Conservation (phyloP, 2,888 invertebrate species). For the Polia nebulosa region DNA sequence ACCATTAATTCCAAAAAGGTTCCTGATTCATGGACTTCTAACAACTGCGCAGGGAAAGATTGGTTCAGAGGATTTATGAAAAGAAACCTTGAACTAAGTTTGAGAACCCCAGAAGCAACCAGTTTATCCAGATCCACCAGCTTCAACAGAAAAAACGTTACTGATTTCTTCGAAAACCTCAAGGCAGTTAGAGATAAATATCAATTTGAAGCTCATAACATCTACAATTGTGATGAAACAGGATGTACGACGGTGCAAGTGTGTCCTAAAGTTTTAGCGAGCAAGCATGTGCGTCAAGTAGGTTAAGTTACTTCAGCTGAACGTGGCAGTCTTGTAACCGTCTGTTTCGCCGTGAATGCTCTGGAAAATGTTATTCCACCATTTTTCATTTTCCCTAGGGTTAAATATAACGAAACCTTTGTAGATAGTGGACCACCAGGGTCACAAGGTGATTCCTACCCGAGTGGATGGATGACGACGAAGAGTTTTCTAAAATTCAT, state of each 20-base stretch:
- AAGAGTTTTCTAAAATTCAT: slow-evolving; percentile 36
- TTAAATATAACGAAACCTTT: slow-evolving; percentile 15
- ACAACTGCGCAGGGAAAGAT: slow-evolving; percentile 3
- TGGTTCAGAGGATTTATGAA: slow-evolving; percentile 1
- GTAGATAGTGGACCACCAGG: slow-evolving; percentile 21
- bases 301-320: slow-evolving; percentile 43
- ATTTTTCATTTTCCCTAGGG: slow-evolving; percentile 16
- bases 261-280: slow-evolving; percentile 39
- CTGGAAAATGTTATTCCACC: slow-evolving; percentile 28
- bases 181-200: slow-evolving; percentile 18
- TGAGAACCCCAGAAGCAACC: slow-evolving; percentile 15
- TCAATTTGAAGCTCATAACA: slow-evolving; percentile 32
- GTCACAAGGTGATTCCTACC: slow-evolving; percentile 22
- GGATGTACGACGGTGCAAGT: slow-evolving; percentile 34
- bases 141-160: slow-evolving; percentile 33
- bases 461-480: slow-evolving; percentile 36
- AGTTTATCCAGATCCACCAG: slow-evolving; percentile 27
- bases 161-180: slow-evolving; percentile 27
- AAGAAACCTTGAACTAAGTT: slow-evolving; percentile 1
- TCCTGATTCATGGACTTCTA: slow-evolving; percentile 4
- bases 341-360: slow-evolving; percentile 23
- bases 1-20: slow-evolving; percentile 12
- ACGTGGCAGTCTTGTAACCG: slow-evolving; percentile 19
- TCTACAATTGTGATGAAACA: slow-evolving; percentile 44
- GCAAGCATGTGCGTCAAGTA: slow-evolving; percentile 22